phyloP scores from a whole-genome alignment of 2,797 vertebrate genomes.

The Steatocranus sp. region DNA sequence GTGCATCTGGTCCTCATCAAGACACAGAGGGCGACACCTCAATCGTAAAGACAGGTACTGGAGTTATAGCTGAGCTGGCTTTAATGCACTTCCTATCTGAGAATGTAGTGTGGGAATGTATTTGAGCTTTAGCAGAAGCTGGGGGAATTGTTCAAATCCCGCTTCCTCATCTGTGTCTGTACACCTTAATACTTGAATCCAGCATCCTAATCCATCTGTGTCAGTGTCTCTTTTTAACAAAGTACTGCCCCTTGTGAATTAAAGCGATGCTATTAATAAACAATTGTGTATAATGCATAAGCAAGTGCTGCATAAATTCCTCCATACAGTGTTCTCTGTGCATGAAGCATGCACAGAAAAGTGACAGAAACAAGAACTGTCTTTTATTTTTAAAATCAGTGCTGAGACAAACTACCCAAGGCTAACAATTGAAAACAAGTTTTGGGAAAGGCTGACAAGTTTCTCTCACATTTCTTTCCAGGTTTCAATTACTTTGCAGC shows the following conservation, averaged over 20 bases:
- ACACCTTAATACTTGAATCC: conserved; percentile 37
- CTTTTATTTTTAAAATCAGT: not conserved
- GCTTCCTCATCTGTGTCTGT: not conserved
- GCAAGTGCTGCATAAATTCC: not conserved
- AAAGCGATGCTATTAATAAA: not conserved
- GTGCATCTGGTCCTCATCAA: conserved; percentile 11
- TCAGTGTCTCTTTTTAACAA: not conserved
- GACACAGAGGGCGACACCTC: conserved; percentile 25
- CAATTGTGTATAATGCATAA: not conserved
- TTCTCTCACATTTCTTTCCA: not conserved
- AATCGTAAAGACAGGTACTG: conserved; percentile 50
- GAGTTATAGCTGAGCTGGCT: not conserved
- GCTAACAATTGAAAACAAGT: not conserved
- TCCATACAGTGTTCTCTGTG: not conserved
- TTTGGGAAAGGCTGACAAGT: not conserved
- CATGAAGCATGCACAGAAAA: not conserved
- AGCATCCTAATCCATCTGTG: conserved; percentile 9
- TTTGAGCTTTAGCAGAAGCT: not conserved
- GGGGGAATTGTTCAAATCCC: not conserved
- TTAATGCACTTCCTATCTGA: not conserved
- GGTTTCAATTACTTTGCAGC: conserved; percentile 24
- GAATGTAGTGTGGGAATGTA: not conserved
- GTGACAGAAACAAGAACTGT: not conserved
- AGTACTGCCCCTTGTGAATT: not conserved
- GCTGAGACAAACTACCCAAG: not conserved